Evolutionary conservation across 2,797 vertebrate genomes (phyloP), one percentile per base, ranked within the genome.

Genomic region (Diplodus sargus): DNA sequence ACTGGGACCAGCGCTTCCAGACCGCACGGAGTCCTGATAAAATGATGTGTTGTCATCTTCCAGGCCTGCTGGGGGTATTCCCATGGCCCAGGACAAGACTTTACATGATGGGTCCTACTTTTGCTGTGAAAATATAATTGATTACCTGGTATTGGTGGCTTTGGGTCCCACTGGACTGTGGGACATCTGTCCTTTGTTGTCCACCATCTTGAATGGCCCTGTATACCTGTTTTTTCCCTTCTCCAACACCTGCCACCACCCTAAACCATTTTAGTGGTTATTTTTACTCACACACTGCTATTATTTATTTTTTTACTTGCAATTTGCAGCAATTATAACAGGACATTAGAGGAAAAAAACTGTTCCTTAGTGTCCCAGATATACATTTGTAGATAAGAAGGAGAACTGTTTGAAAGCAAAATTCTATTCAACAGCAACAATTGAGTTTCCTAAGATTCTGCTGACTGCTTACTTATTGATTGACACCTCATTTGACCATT

Each of bases 21-120:
- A 79, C 86, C 85, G 89, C 89, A 87, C 75, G 75, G 79, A 60
- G 65, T 67, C 48, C 81, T 25, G 59, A 78, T 72, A 72, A 86
- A 88, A 92, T 89, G 86, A 92, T 71, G 81, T 74, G 86, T 78
- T 85, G 78, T 88, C 82, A 72, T 82, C 70, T 75, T 81, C 58
- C 42, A 48, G 66, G 69, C 66, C 74, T 75, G 63, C 68, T 76
- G 57, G 53, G 79, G 71, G 60, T 70, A 79, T 84, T 71, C 70
- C 78, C 72, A 60, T 52, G 63, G 57, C 43, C 63, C 63, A 52
- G 48, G 42, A 79, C 71, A 76, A 77, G 66, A 78, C 68, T 87
- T 84, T 49, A 74, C 65, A 82, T 68, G 78, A 85, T 67, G 73
- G 51, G 30, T 59, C 73, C 60, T 47, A 67, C 58, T 77, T 89